phyloP scores from a whole-genome alignment of 2,888 invertebrate species.

The Troides oblongomaculatus region DNA sequence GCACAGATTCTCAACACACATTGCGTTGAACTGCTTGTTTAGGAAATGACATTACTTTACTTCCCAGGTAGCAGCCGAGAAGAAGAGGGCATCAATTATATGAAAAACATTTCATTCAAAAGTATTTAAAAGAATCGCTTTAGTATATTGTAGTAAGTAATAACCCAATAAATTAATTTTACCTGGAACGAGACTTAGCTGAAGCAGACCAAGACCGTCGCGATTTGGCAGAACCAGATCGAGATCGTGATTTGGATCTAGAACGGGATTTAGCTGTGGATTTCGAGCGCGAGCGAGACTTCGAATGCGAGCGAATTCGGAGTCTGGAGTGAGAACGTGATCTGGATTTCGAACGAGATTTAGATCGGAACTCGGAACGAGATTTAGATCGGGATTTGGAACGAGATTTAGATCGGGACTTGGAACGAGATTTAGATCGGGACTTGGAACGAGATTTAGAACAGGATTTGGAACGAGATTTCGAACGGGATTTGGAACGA shows the following conservation, averaged over 20 bases:
- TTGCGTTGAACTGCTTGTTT: too few species aligned
- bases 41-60: too few species aligned
- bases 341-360: constrained; percentile 33
- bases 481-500: constrained; percentile 37
- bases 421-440: constrained; percentile 40
- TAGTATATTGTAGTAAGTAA: too few species aligned
- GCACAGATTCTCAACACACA: too few species aligned
- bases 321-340: constrained; percentile 38
- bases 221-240: too few species aligned
- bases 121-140: too few species aligned
- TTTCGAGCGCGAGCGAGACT: constrained; percentile 48
- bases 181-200: constrained; percentile 49
- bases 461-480: constrained; percentile 38
- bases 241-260: constrained; percentile 25
- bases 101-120: too few species aligned
- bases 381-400: constrained; percentile 35
- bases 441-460: constrained; percentile 46
- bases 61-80: too few species aligned
- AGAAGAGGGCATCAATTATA: too few species aligned
- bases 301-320: constrained; percentile 43
- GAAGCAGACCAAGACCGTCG: constrained; percentile 48
- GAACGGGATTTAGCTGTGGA: constrained; percentile 37
- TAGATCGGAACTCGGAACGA: constrained; percentile 34
- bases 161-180: constrained; percentile 13
- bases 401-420: constrained; percentile 39